Percentiles rank a stretch among this genome's conserved stretches.
Conservation (phyloP, 2,888 invertebrate species). For the Chymomyza caudatula region DNA sequence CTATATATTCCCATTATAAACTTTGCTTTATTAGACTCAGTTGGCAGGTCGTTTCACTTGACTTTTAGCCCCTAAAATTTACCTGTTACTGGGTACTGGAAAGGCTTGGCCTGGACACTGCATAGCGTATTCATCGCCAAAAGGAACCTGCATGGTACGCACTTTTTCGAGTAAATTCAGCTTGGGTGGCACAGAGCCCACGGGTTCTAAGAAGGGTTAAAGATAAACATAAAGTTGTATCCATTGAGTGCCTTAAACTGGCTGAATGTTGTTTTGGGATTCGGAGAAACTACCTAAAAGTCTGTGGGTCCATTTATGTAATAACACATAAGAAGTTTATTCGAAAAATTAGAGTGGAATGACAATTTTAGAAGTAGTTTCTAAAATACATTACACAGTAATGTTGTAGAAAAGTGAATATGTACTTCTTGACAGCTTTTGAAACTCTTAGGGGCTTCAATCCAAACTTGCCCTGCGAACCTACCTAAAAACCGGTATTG, state of each 20-base stretch:
- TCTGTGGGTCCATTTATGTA: too few species aligned
- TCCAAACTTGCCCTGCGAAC: too few species aligned
- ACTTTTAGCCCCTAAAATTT: conserved; percentile 14
- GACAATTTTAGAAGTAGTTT: too few species aligned
- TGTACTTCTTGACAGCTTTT: too few species aligned
- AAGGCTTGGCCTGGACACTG: conserved; percentile 87
- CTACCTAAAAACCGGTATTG: conserved; percentile 87
- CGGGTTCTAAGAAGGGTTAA: conserved; percentile 76
- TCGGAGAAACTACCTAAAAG: neutral
- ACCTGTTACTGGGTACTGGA: conserved; percentile 81
- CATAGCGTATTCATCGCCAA: conserved; percentile 81
- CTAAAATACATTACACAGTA: too few species aligned
- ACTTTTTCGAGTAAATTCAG: conserved; percentile 84
- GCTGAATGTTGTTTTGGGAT: conserved; percentile 55
- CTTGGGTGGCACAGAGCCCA: conserved; percentile 81
- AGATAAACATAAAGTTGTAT: neutral
- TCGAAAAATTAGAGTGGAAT: too few species aligned
- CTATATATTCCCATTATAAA: too few species aligned
- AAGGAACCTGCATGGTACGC: conserved; percentile 79
- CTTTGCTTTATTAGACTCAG: too few species aligned
- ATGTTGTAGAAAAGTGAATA: too few species aligned
- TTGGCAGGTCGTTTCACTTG: too few species aligned
- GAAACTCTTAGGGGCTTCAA: too few species aligned
- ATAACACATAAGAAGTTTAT: too few species aligned
- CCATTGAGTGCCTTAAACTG: conserved; percentile 18